A percentile compares a stretch with the other conserved stretches of the same genome.
Conservation (phyloP, 1,140 invertebrate genomes). For the Pantala flavescens region DNA sequence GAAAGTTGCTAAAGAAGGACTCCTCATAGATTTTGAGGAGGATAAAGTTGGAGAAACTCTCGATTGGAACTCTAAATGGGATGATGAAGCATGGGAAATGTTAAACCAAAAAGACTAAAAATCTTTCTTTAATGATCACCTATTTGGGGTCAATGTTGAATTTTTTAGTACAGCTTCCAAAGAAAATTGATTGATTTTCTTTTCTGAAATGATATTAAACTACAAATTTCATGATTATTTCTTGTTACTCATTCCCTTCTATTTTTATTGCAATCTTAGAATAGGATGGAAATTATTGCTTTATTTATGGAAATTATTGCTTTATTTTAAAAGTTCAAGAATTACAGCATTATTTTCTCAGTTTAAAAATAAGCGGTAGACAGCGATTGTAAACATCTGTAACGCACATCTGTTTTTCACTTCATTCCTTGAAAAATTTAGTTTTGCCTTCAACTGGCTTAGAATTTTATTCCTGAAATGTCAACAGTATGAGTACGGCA, state of each 20-base stretch:
- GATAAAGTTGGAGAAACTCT: neutral
- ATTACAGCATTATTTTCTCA: neutral
- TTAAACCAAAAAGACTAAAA: slow-evolving; percentile 17
- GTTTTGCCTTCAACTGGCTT: too few species aligned
- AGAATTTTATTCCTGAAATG: too few species aligned
- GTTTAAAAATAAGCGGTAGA: neutral
- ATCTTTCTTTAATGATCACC: neutral
- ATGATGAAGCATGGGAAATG: slow-evolving; percentile 19
- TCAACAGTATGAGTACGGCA: too few species aligned
- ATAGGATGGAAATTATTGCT: neutral
- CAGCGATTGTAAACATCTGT: neutral
- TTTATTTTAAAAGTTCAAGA: neutral
- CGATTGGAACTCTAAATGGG: slow-evolving; percentile 18
- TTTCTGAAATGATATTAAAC: neutral
- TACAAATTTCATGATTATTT: neutral
- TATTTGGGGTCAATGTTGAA: neutral
- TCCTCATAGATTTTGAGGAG: slow-evolving; percentile 15
- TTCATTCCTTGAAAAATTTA: too few species aligned
- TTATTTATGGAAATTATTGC: neutral
- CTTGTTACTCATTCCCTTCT: neutral
- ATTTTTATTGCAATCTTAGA: neutral
- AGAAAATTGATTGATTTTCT: neutral
- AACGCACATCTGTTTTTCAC: too few species aligned
- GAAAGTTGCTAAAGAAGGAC: slow-evolving; percentile 14
- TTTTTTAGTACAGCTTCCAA: neutral